Evolutionary conservation across 2,888 invertebrate genomes (phyloP).

Genomic region (Cerastis leucographa): DNA sequence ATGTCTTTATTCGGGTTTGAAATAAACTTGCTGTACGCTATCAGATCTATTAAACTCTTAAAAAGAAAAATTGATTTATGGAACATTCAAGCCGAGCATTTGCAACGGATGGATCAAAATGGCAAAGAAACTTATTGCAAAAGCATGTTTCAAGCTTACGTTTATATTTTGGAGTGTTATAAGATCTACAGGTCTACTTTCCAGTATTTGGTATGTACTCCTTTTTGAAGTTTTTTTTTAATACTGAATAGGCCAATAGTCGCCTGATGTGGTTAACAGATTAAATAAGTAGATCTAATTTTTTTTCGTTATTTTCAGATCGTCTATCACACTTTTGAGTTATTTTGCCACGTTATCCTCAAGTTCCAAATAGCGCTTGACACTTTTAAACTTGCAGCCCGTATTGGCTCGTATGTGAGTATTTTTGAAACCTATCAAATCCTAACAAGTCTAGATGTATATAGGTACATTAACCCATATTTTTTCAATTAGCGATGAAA

Average conservation of each 20-base stretch:
- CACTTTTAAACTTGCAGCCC: background rate
- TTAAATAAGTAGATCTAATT: background rate
- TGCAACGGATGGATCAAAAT: background rate
- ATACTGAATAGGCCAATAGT: background rate
- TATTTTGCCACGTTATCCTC: background rate
- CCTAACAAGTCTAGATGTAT: no score
- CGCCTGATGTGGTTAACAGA: background rate
- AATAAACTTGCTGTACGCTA: constrained; percentile 21
- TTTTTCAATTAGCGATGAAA: no score
- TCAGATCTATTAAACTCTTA: constrained; percentile 24
- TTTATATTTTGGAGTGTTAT: constrained; percentile 31
- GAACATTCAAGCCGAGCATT: constrained; percentile 13
- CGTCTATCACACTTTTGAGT: background rate
- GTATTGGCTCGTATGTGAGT: background rate
- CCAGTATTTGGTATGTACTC: constrained; percentile 10
- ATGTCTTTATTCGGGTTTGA: constrained; percentile 21
- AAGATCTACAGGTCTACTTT: background rate
- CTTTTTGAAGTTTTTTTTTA: background rate
- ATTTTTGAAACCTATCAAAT: background rate
- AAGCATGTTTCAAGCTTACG: constrained; percentile 23
- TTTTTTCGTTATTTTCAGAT: background rate
- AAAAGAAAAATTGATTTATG: constrained; percentile 44
- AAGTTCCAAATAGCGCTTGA: constrained; percentile 19
- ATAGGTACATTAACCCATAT: no score
- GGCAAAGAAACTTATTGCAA: background rate